Evolutionary conservation across 1,140 invertebrate genomes (phyloP).

Genomic region (Drosophila tristis): DNA sequence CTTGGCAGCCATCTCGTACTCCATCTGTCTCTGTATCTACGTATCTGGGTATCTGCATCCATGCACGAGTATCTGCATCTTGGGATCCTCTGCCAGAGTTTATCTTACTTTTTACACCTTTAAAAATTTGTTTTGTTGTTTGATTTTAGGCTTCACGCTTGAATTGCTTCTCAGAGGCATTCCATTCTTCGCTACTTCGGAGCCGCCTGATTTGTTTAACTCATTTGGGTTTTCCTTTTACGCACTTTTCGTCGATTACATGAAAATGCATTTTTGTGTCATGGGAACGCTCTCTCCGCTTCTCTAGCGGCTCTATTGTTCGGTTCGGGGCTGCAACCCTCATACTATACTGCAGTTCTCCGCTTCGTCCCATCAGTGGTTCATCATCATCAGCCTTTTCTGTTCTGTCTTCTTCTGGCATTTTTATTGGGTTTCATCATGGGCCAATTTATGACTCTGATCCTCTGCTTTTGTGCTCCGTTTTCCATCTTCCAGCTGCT

Average conservation of each 20-base stretch:
- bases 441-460: slow-evolving; percentile 69
- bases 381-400: slow-evolving; percentile 28
- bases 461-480: slow-evolving; percentile 50
- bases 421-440: slow-evolving; percentile 73
- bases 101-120: slow-evolving; percentile 78
- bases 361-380: slow-evolving; percentile 16
- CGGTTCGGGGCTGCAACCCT: slow-evolving; percentile 55
- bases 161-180: slow-evolving; percentile 42
- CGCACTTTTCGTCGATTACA: slow-evolving; percentile 69
- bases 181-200: background rate
- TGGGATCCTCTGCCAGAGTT: slow-evolving; percentile 36
- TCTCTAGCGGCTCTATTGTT: slow-evolving; percentile 30
- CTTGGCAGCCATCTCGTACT: slow-evolving; percentile 45
- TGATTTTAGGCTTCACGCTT: slow-evolving; percentile 70
- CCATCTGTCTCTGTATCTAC: slow-evolving; percentile 15
- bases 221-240: slow-evolving; percentile 64
- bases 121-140: slow-evolving; percentile 52
- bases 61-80: slow-evolving; percentile 20
- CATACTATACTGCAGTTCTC: slow-evolving; percentile 32
- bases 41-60: slow-evolving; percentile 24
- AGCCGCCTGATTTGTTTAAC: slow-evolving; percentile 65
- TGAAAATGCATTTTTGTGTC: slow-evolving; percentile 77
- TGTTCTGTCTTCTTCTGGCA: slow-evolving; percentile 41
- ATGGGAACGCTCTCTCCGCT: slow-evolving; percentile 52
- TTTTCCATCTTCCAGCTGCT: slow-evolving; percentile 57